Conservation (phyloP, 2,113 vertebrate species). For the Archocentrus centrarchus region DNA sequence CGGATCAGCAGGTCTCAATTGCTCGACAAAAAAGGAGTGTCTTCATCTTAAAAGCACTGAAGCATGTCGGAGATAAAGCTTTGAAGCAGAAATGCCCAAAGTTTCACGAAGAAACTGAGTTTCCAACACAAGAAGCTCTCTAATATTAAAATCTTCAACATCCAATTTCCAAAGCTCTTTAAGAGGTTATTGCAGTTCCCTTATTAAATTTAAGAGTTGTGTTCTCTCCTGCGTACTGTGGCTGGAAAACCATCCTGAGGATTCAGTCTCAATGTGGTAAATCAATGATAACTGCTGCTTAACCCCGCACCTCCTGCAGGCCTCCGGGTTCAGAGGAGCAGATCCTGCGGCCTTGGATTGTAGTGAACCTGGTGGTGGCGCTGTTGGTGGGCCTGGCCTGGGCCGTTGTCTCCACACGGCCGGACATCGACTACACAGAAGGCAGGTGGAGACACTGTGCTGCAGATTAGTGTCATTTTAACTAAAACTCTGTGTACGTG, state of each 20-base stretch:
- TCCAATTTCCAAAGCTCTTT: neutral
- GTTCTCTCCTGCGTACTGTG: neutral
- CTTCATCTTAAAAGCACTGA: neutral
- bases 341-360: constrained; percentile 89
- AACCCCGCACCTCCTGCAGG: constrained; percentile 73
- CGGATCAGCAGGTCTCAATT: too few relatives aligned
- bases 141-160: too few relatives aligned
- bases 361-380: constrained; percentile 92
- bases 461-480: too few relatives aligned
- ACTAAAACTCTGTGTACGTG: neutral
- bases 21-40: neutral
- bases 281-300: neutral
- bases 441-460: constrained; percentile 69
- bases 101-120: too few relatives aligned
- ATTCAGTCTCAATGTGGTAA: neutral
- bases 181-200: neutral
- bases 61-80: too few relatives aligned
- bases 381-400: constrained; percentile 91
- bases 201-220: neutral
- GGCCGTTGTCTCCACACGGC: constrained; percentile 88
- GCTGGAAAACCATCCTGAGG: neutral
- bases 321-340: constrained; percentile 83
- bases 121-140: too few relatives aligned
- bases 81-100: too few relatives aligned
- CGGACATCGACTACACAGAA: constrained; percentile 92